Base-by-base conservation (phyloP, 1,140 invertebrate species). In the Aphis gossypii region DNA sequence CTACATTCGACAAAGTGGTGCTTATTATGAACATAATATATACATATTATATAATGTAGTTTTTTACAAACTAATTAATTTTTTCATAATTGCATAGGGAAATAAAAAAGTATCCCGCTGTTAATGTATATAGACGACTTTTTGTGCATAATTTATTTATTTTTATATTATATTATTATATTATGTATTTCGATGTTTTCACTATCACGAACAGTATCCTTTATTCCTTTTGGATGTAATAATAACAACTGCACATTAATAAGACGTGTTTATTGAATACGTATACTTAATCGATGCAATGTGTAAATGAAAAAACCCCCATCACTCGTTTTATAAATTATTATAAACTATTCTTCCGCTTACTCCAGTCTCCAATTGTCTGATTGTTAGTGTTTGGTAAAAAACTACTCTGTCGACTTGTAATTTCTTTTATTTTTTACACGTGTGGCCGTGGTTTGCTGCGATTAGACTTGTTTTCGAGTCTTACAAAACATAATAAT, bases 321-420 rank as follows among this genome's bases (percentile, higher is more conserved):
- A 88, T 88, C n/a, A 9, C n/a, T 9, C 9, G 54, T 56, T 38
- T 56, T 25, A 56, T 86, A 76, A 76, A 76, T 76, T 44, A 46
- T 25, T 46, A 46, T 86, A 56, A 89, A 89, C 88, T 89, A 89
- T 56, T 89, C 51, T 89, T 87, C 86, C 86, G 86, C 30, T 21
- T n/a, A 48, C 14, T 86, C 48, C 48, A 54, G 2, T 18, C 3
- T 51, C 14, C 48, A 51, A 89, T 89, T 41, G 88, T 56, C 30
- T n/a, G 51, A 41, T 89, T 2, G 8, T 38, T 25, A 30, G 35
- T 89, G 23, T 89, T 88, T 88, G 35, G 38, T 11, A 56, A 14
- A 87, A n/a, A 48, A 87, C 30, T 48, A 25, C 46, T 56, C 30
- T 20, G 60, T 76, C 11, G 14, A 4, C 14, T 14, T 76, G 60